Evolutionary conservation across 2,888 invertebrate genomes (phyloP).

Genomic region (Amblyjoppa fuscipennis): DNA sequence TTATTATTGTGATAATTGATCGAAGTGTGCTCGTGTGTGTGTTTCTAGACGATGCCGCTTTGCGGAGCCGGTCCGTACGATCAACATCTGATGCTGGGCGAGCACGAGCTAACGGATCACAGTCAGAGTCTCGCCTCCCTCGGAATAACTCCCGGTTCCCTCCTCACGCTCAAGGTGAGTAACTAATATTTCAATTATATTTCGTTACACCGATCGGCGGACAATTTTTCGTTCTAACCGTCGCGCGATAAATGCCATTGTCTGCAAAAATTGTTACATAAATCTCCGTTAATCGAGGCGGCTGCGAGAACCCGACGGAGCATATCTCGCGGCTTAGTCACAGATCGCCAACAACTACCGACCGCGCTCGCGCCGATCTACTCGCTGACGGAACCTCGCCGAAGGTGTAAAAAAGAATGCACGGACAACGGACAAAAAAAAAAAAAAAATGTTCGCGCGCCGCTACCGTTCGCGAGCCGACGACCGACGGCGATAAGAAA

Average conservation of each 20-base stretch:
- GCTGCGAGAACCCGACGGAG: constrained; percentile 65
- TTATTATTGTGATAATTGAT: neutral
- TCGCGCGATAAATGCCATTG: neutral
- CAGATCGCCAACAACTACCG: constrained; percentile 47
- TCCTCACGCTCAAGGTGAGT: constrained; percentile 81
- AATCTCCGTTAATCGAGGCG: constrained; percentile 49
- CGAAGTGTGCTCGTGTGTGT: neutral
- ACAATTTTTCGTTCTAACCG: neutral
- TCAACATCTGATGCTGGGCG: constrained; percentile 81
- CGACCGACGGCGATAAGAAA: constrained; percentile 13
- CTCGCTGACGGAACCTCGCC: constrained; percentile 12
- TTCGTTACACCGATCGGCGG: neutral
- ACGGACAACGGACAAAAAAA: constrained; percentile 2
- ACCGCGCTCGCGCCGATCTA: constrained; percentile 28
- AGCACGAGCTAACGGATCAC: constrained; percentile 81
- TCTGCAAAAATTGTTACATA: constrained; percentile 23
- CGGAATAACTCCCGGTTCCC: constrained; percentile 81
- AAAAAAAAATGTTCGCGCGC: constrained; percentile 35
- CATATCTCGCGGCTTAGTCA: constrained; percentile 59
- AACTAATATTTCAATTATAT: neutral
- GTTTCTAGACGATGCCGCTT: constrained; percentile 81
- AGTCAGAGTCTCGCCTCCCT: constrained; percentile 81
- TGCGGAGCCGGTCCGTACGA: constrained; percentile 82
- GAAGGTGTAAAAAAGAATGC: constrained; percentile 38
- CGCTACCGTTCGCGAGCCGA: constrained; percentile 48